Evolutionary conservation across 2,113 vertebrate species (phyloP), one percentile per base, ranked within the genome.

Genomic region (Engystomops pustulosus): DNA sequence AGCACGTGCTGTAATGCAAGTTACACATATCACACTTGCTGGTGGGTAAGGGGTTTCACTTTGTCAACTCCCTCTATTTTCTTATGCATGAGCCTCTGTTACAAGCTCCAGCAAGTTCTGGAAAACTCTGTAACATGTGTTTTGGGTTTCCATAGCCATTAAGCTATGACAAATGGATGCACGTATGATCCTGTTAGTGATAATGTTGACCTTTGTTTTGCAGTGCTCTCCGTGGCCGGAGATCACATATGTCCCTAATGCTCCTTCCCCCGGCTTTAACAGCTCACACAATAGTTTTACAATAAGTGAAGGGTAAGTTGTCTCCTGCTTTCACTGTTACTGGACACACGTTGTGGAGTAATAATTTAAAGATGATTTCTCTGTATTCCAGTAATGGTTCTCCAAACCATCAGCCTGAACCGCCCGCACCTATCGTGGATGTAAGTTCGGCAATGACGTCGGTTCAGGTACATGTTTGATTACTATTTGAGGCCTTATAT

Each of bases 211-310:
- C 14, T 6, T 65, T 65, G 25, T 62, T 38, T 88, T 85, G 49
- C 67, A 99, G 97, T 99, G 98, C 75, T 99, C 96, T 60, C 97
- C 98, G 0, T 99, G 98, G 98, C 98, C 98, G 0, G 97, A 99
- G 90, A 90, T 95, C 79, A 95, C 97, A 0, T 99, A 98, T 3
- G 95, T 98, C 72, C 96, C 90, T 88, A 98, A 94, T 51, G 95
- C 96, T 0, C 96, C 98, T 0, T 98, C 97, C 62, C 98, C 97
- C 4, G 95, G 95, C 75, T 99, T 99, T 89, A 98, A 92, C 92
- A 98, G 93, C 86, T 91, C 96, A 71, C 96, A 95, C 87, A 96
- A 93, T 95, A 96, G 93, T 87, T 98, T 98, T 87, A 91, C 95
- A 68, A 91, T 97, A 6, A 90, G 90, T 1, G 97, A 99, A 91